phyloP scores from a whole-genome alignment of 2,888 invertebrate genomes.

The Operophtera brumata region DNA sequence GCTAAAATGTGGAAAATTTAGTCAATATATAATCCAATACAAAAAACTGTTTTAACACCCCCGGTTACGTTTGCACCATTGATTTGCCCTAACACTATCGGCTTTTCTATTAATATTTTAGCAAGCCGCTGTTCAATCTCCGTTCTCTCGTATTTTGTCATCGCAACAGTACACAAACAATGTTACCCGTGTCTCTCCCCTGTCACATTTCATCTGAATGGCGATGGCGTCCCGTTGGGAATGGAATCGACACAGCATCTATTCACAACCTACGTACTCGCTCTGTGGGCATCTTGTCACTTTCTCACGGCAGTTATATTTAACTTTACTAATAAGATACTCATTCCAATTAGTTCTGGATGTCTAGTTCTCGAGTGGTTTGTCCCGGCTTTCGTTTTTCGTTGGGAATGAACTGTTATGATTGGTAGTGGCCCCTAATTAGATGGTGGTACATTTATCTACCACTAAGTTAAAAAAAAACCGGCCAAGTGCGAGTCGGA shows the following conservation, averaged over 20 bases:
- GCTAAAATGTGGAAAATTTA: no score
- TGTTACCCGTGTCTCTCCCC: constrained; percentile 34
- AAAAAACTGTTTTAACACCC: no score
- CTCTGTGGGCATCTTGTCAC: constrained; percentile 17
- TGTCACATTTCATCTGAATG: constrained; percentile 39
- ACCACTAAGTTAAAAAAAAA: no score
- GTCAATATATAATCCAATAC: no score
- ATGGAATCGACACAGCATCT: constrained; percentile 13
- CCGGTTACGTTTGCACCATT: no score
- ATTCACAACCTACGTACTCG: constrained; percentile 20
- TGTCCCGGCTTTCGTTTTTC: constrained; percentile 7
- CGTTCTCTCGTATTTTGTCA: constrained; percentile 22
- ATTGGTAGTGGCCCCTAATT: neutral
- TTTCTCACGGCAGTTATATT: constrained; percentile 37
- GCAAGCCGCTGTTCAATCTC: constrained; percentile 6
- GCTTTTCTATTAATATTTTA: constrained; percentile 8
- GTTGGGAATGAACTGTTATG: neutral
- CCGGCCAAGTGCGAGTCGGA: no score
- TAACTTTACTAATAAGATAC: constrained; percentile 28
- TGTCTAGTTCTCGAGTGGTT: constrained; percentile 17
- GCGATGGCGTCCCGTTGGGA: constrained; percentile 29
- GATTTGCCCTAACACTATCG: neutral
- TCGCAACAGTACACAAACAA: constrained; percentile 28
- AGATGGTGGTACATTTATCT: neutral
- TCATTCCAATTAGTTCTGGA: constrained; percentile 28